phyloP scores from a whole-genome alignment of 2,797 vertebrate species.

The Anas flavirostris region DNA sequence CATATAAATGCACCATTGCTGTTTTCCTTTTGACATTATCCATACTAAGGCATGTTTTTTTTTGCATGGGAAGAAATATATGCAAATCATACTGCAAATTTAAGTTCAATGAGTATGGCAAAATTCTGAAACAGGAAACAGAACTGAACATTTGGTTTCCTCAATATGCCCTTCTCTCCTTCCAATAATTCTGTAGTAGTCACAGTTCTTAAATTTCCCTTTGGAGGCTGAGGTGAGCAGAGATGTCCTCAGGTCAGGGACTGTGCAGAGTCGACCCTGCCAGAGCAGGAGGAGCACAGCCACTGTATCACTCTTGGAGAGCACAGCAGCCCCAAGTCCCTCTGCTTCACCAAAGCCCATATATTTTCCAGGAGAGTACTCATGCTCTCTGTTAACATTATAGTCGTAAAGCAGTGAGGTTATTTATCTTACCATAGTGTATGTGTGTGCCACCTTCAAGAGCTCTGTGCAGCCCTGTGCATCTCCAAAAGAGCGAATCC shows the following conservation, averaged over 20 bases:
- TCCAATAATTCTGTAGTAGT: neutral
- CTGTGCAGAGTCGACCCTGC: neutral
- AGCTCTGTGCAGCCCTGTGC: conserved; percentile 94
- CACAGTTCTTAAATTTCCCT: neutral
- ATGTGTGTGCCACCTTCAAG: conserved; percentile 92
- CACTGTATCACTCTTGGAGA: neutral
- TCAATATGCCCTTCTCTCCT: neutral
- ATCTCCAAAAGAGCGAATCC: conserved; percentile 97
- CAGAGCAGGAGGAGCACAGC: neutral
- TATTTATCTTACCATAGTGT: conserved; percentile 90
- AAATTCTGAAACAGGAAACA: neutral
- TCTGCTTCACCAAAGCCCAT: neutral
- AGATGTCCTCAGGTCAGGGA: neutral
- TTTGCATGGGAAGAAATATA: neutral
- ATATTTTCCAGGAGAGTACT: neutral
- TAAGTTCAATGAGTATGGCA: neutral
- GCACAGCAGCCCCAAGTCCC: neutral
- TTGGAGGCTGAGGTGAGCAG: neutral
- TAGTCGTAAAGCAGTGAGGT: neutral
- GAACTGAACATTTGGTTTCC: neutral
- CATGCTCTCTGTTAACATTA: neutral
- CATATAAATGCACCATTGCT: neutral
- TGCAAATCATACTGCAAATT: neutral
- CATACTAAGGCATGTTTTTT: rapidly evolving
- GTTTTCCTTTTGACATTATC: neutral